Conservation (phyloP, 2,888 invertebrate species). For the Sarcophaga caerulescens region DNA sequence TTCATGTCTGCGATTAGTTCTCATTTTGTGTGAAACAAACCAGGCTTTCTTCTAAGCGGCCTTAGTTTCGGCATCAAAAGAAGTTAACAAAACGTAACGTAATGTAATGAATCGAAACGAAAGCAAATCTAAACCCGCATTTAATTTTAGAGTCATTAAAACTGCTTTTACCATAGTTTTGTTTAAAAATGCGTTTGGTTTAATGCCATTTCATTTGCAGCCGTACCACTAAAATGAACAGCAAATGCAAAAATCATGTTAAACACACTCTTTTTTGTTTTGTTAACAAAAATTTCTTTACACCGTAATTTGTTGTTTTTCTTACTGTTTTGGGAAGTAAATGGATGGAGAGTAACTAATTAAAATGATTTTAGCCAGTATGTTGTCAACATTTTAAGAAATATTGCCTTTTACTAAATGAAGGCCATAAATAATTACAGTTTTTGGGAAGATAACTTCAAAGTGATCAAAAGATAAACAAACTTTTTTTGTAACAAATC, state of each 20-base stretch:
- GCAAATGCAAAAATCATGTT: conserved; percentile 78
- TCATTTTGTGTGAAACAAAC: conserved; percentile 42
- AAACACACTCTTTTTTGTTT: conserved; percentile 36
- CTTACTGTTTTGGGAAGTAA: too few relatives aligned
- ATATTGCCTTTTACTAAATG: too few relatives aligned
- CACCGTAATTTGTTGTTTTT: too few relatives aligned
- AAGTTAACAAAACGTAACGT: conserved; percentile 7
- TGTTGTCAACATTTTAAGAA: too few relatives aligned
- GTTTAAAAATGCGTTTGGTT: conserved; percentile 62
- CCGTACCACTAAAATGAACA: conserved; percentile 45
- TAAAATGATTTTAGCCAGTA: too few relatives aligned
- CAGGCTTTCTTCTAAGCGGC: background rate
- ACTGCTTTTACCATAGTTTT: conserved; percentile 63
- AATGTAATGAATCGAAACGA: background rate
- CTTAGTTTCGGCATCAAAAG: background rate
- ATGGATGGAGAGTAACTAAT: too few relatives aligned
- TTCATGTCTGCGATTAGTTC: conserved; percentile 61
- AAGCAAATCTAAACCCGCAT: conserved; percentile 73
- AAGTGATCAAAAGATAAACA: too few relatives aligned
- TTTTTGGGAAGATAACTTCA: too few relatives aligned
- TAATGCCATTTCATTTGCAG: conserved; percentile 52
- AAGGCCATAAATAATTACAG: too few relatives aligned
- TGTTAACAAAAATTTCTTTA: too few relatives aligned
- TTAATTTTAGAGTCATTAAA: conserved; percentile 78
- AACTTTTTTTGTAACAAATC: too few relatives aligned